Percentiles rank a stretch among this genome's conserved stretches.
Evolutionary conservation across 1,140 invertebrate species (phyloP).

Genomic region (Caenorhabditis brenneri): DNA sequence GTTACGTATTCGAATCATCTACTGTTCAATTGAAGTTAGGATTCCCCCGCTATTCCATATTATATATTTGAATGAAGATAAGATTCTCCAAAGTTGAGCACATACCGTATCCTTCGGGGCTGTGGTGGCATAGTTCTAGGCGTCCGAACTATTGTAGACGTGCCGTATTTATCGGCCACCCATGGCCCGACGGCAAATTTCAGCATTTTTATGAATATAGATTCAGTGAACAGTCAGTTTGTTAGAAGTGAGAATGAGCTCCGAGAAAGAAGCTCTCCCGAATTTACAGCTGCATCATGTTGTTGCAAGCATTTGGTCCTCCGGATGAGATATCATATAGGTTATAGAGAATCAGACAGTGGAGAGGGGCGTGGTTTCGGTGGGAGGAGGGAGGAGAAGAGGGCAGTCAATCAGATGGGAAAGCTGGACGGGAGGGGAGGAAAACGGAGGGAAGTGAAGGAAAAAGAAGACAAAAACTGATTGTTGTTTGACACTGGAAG

Average conservation of each 20-base stretch:
- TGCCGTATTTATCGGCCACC: slow-evolving; percentile 53
- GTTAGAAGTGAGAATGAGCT: neutral
- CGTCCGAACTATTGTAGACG: neutral
- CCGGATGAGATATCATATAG: neutral
- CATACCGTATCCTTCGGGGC: slow-evolving; percentile 33
- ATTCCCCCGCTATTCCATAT: no score
- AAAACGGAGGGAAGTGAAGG: neutral
- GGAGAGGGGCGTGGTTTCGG: neutral
- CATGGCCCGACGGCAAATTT: slow-evolving; percentile 65
- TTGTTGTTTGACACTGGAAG: slow-evolving; percentile 45
- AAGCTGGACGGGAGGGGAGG: slow-evolving; percentile 5
- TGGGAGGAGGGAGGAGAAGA: slow-evolving; percentile 13
- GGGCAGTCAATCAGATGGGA: slow-evolving; percentile 41
- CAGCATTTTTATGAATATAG: slow-evolving; percentile 51
- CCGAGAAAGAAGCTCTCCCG: neutral
- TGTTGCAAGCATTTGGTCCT: slow-evolving; percentile 15
- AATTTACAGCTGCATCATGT: slow-evolving; percentile 38
- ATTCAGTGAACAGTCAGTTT: neutral
- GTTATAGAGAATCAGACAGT: slow-evolving; percentile 16
- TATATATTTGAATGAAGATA: neutral
- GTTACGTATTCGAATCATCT: no score
- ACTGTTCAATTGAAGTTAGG: no score
- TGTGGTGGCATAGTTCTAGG: neutral
- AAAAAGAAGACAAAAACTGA: slow-evolving; percentile 38
- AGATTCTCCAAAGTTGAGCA: neutral